phyloP scores from a whole-genome alignment of 2,888 invertebrate species.

The Tenodera sinensis region DNA sequence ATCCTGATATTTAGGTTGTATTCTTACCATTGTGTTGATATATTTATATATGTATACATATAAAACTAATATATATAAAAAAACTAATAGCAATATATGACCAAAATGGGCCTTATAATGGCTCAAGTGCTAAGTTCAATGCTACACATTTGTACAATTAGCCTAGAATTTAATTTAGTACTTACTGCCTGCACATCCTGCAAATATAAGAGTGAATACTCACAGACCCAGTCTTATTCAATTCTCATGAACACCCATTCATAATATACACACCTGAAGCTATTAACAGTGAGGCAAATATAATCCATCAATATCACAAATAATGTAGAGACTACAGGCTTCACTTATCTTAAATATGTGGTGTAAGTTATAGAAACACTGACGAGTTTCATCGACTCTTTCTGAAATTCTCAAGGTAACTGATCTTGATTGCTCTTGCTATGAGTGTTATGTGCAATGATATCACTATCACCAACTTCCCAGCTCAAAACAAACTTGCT shows the following conservation, averaged over 20 bases:
- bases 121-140: background rate
- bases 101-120: background rate
- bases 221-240: background rate
- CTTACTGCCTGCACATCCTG: background rate
- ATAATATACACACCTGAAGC: no score
- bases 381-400: no score
- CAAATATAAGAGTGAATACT: background rate
- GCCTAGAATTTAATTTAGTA: background rate
- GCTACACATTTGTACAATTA: background rate
- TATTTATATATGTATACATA: background rate
- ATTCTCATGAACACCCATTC: background rate
- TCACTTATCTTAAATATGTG: no score
- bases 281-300: no score
- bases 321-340: no score
- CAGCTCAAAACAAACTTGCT: no score
- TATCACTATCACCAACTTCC: no score
- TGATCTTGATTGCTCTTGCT: no score
- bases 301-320: no score
- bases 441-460: no score
- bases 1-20: background rate
- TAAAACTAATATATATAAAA: background rate
- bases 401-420: no score
- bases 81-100: background rate
- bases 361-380: no score
- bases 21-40: background rate